Evolutionary conservation across 1,140 invertebrate genomes (phyloP).

Genomic region (Physella acuta): DNA sequence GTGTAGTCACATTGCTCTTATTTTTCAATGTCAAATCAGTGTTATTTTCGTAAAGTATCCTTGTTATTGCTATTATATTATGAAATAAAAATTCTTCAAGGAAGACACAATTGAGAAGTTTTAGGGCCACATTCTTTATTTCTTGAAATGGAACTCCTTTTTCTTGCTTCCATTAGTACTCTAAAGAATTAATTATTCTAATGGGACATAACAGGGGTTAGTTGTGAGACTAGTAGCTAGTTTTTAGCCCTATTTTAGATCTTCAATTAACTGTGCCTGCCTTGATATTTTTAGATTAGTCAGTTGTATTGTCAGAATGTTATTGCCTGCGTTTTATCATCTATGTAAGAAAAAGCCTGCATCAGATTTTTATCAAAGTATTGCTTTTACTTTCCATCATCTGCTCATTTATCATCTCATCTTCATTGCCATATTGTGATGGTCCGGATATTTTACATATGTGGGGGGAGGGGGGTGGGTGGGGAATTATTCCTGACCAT

Average conservation of each 20-base stretch:
- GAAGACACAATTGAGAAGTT: conserved; percentile 15
- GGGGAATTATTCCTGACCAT: too few relatives aligned
- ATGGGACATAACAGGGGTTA: too few relatives aligned
- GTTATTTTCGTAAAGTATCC: background rate
- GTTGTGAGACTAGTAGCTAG: too few relatives aligned
- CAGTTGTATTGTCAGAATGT: conserved; percentile 1
- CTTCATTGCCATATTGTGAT: too few relatives aligned
- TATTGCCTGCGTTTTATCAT: conserved; percentile 18
- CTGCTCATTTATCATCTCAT: background rate
- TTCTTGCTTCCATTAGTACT: too few relatives aligned
- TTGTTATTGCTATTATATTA: background rate
- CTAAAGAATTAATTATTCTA: too few relatives aligned
- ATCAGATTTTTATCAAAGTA: background rate
- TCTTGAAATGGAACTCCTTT: too few relatives aligned
- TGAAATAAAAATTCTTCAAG: conserved; percentile 9
- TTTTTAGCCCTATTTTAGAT: too few relatives aligned
- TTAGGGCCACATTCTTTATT: too few relatives aligned
- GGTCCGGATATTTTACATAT: too few relatives aligned
- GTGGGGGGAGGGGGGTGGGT: too few relatives aligned
- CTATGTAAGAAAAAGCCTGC: background rate
- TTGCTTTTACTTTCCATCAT: background rate
- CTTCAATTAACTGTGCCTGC: conserved; percentile 21
- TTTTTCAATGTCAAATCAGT: conserved; percentile 9
- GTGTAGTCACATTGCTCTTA: conserved; percentile 16
- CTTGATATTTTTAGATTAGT: conserved; percentile 19